phyloP scores from a whole-genome alignment of 2,113 vertebrate genomes.

The Heliornis fulica region DNA sequence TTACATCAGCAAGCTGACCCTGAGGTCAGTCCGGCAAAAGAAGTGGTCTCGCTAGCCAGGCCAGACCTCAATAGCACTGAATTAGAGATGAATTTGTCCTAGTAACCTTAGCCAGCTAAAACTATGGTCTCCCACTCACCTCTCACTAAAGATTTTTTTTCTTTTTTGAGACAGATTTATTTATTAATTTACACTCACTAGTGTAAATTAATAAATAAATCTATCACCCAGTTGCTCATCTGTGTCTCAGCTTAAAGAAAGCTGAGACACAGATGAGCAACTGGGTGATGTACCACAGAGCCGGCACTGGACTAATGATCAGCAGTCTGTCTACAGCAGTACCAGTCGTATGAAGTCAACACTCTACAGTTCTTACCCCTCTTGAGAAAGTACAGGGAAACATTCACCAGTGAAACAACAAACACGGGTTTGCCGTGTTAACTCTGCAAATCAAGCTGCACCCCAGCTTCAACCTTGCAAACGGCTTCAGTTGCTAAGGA shows the following conservation, averaged over 20 bases:
- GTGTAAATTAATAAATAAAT: too few relatives aligned
- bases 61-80: neutral
- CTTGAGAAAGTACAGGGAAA: neutral
- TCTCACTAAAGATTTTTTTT: neutral
- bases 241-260: neutral
- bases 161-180: neutral
- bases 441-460: neutral
- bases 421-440: neutral
- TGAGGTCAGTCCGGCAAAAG: neutral
- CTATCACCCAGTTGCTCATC: too few relatives aligned
- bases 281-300: neutral
- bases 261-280: neutral
- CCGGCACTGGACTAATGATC: neutral
- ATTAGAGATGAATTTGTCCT: neutral
- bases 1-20: neutral
- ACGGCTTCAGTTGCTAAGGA: constrained; percentile 59
- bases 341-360: neutral
- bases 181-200: neutral
- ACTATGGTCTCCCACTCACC: neutral
- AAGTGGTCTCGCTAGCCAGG: neutral
- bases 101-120: neutral
- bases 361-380: neutral
- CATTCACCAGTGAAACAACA: neutral
- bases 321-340: neutral
- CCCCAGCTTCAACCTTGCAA: neutral